Percentiles rank a stretch among this genome's conserved stretches.
Evolutionary conservation across 2,888 invertebrate species (phyloP).

Genomic region (Nemotelus pantherinus): DNA sequence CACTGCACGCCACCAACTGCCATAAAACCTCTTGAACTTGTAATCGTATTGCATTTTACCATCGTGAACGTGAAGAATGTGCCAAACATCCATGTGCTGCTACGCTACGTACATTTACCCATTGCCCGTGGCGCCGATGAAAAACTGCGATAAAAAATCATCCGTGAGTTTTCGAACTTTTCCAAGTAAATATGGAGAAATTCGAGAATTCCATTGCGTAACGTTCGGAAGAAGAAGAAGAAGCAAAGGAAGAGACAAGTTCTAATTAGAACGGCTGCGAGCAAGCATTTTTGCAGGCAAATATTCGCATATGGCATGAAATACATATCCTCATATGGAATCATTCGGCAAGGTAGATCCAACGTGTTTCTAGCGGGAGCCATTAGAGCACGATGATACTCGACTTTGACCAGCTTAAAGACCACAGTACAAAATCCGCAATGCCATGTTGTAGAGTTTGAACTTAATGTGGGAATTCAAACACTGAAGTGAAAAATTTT

Average conservation of each 20-base stretch:
- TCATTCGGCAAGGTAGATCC: not conserved
- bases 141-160: conserved; percentile 10
- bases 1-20: conserved; percentile 21
- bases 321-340: too few species aligned
- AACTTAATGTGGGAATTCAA: too few species aligned
- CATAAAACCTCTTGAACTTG: conserved; percentile 40
- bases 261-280: too few species aligned
- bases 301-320: too few species aligned
- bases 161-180: not conserved
- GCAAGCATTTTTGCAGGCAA: too few species aligned
- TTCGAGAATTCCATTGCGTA: conserved; percentile 37
- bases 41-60: conserved; percentile 32
- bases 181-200: conserved; percentile 21
- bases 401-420: conserved; percentile 11
- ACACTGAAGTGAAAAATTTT: too few species aligned
- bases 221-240: not conserved
- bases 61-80: conserved; percentile 28
- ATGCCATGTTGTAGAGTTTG: not conserved
- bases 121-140: not conserved
- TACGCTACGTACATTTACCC: too few species aligned
- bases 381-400: not conserved
- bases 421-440: conserved; percentile 12
- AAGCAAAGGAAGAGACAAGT: too few species aligned
- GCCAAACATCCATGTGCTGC: conserved; percentile 11
- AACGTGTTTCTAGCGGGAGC: not conserved